These are phyloP conservation scores for Ophion ellenae DNA, from an alignment of 2,888 invertebrate species.

Conservation along the genomic window DNA sequence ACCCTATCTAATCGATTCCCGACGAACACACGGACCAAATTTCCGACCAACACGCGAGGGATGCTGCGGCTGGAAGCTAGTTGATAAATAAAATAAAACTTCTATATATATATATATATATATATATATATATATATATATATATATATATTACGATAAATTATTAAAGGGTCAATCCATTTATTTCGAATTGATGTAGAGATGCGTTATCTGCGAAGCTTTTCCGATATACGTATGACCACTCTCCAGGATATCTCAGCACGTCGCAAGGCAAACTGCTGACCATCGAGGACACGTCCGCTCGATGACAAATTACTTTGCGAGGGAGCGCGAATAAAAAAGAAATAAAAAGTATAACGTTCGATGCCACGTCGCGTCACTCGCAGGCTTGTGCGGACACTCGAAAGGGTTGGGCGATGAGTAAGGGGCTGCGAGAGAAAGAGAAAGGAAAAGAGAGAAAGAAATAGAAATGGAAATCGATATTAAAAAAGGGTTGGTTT, in stretches of 20 bases:
- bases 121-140: no score
- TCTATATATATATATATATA: no score
- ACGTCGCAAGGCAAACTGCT: slow-evolving; percentile 34
- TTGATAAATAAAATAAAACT: no score
- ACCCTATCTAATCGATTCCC: no score
- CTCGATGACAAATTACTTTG: slow-evolving; percentile 57
- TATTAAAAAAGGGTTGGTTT: no score
- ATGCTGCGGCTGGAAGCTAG: no score
- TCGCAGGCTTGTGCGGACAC: slow-evolving; percentile 10
- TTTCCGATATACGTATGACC: slow-evolving; percentile 2
- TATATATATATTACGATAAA: no score
- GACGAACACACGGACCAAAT: no score
- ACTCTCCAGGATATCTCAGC: neutral
- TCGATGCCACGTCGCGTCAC: slow-evolving; percentile 42
- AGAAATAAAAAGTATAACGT: slow-evolving; percentile 18
- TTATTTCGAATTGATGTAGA: neutral
- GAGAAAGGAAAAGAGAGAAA: neutral
- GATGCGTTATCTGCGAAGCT: neutral
- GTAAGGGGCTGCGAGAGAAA: no score
- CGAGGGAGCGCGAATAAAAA: slow-evolving; percentile 25
- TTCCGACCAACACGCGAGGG: no score
- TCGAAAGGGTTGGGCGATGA: neutral
- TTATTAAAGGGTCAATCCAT: no score
- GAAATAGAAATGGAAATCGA: no score
- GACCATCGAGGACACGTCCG: slow-evolving; percentile 45